Evolutionary conservation across 1,140 invertebrate species (phyloP).

Genomic region (Aricia agestis): DNA sequence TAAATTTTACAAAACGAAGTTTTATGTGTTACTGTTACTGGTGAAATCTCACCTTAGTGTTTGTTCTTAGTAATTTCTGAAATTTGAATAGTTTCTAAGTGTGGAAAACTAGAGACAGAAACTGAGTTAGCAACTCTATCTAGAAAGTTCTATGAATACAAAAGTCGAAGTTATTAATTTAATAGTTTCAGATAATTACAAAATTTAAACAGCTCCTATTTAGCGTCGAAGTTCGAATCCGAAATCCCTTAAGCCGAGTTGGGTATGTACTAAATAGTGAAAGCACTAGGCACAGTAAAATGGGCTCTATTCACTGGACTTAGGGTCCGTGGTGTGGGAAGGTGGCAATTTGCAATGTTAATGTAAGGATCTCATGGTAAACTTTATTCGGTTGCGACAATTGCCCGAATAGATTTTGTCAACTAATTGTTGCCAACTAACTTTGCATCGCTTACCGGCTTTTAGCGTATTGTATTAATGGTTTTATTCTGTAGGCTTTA

Average conservation of each 20-base stretch:
- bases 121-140: background rate
- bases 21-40: no score
- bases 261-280: conserved; percentile 37
- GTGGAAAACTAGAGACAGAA: background rate
- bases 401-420: conserved; percentile 56
- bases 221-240: conserved; percentile 57
- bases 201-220: conserved; percentile 53
- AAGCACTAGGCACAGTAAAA: conserved; percentile 10
- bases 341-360: conserved; percentile 33
- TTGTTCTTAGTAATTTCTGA: no score
- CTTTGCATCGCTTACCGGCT: conserved; percentile 46
- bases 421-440: conserved; percentile 59
- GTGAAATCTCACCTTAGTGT: no score
- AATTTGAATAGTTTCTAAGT: no score
- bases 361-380: conserved; percentile 44
- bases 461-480: conserved; percentile 22
- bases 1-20: no score
- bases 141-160: background rate
- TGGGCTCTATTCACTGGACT: conserved; percentile 28
- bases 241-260: conserved; percentile 62
- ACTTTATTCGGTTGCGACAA: conserved; percentile 61
- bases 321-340: conserved; percentile 29
- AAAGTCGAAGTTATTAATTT: conserved; percentile 36
- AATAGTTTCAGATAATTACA: conserved; percentile 24
- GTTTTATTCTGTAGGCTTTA: conserved; percentile 23